Percentiles rank a stretch among this genome's conserved stretches.
These are phyloP conservation scores for Rhinophrynus dorsalis DNA, from an alignment of 2,797 vertebrate genomes.

Conservation along the genomic window DNA sequence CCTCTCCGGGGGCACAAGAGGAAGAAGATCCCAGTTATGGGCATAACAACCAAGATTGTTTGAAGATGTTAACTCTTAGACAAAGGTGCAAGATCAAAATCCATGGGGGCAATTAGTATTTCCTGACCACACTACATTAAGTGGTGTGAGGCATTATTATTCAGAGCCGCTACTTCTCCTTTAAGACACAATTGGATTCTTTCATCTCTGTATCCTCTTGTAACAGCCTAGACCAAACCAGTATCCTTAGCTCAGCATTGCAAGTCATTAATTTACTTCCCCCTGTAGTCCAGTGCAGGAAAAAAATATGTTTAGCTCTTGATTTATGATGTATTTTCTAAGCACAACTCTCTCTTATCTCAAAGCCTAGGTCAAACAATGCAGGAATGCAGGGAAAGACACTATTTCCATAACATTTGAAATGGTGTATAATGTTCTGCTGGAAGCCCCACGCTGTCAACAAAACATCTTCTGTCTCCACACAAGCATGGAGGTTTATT, in stretches of 20 bases:
- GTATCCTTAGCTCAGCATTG: conserved; percentile 14
- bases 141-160: too few relatives aligned
- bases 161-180: too few relatives aligned
- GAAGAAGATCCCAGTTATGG: too few relatives aligned
- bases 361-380: conserved; percentile 62
- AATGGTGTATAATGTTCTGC: conserved; percentile 54
- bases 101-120: too few relatives aligned
- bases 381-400: conserved; percentile 60
- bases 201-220: conserved; percentile 14
- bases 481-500: conserved; percentile 15
- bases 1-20: too few relatives aligned
- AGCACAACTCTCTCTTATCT: conserved; percentile 64
- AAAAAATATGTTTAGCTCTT: conserved; percentile 56
- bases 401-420: conserved; percentile 62
- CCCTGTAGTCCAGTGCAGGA: conserved; percentile 54
- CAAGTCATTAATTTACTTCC: conserved; percentile 57
- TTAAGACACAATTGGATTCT: conserved; percentile 50
- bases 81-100: too few relatives aligned
- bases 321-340: conserved; percentile 68
- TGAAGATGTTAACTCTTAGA: too few relatives aligned
- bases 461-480: conserved; percentile 51
- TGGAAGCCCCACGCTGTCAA: conserved; percentile 54
- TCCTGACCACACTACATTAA: too few relatives aligned
- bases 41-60: too few relatives aligned
- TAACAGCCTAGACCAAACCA: conserved; percentile 7